These are phyloP conservation scores for Drosophila serrata DNA, from an alignment of 1,140 invertebrate genomes.

Conservation along the genomic window DNA sequence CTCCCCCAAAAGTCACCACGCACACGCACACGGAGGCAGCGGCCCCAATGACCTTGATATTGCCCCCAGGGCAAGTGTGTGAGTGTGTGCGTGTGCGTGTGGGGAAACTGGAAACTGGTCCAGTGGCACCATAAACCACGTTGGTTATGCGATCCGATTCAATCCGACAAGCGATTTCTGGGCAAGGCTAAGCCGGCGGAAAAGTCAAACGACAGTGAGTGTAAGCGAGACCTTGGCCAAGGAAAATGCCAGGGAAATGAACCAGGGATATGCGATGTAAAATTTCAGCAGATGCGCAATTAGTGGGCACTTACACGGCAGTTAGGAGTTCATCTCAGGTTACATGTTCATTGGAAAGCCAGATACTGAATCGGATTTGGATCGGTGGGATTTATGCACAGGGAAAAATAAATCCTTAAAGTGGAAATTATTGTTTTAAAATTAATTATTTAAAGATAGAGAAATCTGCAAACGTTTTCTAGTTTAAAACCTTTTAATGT, in stretches of 20 bases:
- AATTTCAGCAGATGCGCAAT: conserved; percentile 79
- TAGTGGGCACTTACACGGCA: conserved; percentile 59
- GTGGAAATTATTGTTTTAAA: no score
- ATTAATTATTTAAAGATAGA: no score
- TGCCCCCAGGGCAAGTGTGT: conserved; percentile 33
- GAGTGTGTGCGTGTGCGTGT: conserved; percentile 25
- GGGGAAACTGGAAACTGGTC: conserved; percentile 79
- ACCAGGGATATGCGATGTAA: conserved; percentile 6
- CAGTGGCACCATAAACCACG: conserved; percentile 70
- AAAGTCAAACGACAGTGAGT: conserved; percentile 30
- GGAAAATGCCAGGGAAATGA: conserved; percentile 16
- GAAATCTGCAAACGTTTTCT: no score
- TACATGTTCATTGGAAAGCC: conserved; percentile 40
- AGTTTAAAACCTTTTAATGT: no score
- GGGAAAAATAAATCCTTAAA: neutral
- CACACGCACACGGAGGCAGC: conserved; percentile 35
- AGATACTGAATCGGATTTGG: conserved; percentile 9
- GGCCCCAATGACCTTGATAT: conserved; percentile 75
- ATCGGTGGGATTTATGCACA: conserved; percentile 9
- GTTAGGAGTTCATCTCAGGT: conserved; percentile 41
- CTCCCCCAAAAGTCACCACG: conserved; percentile 8
- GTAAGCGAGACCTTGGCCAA: conserved; percentile 51
- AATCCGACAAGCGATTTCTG: conserved; percentile 41
- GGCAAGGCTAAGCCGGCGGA: conserved; percentile 37
- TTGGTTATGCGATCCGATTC: conserved; percentile 51